These are phyloP conservation scores for Basileuterus tristriatus DNA, from an alignment of 2,797 vertebrate species.

Conservation along the genomic window DNA sequence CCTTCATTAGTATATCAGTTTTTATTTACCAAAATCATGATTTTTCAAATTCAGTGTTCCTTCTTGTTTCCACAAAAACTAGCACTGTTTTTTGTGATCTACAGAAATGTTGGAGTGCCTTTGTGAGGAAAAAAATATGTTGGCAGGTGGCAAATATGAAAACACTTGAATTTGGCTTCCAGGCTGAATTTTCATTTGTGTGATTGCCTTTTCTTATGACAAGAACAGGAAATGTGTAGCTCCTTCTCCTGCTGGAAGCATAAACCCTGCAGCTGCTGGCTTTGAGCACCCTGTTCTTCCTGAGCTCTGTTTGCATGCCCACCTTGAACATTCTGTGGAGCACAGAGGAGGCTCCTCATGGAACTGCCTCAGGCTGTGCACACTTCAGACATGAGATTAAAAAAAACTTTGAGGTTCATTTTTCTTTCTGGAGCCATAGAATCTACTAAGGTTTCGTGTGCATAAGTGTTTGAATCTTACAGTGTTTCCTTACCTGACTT, in stretches of 20 bases:
- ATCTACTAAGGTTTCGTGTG: not conserved
- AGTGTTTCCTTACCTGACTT: not conserved
- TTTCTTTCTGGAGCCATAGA: not conserved
- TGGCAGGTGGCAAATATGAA: slow-evolving; percentile 11
- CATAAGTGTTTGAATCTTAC: not conserved
- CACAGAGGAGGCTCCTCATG: not conserved
- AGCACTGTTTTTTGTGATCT: not conserved
- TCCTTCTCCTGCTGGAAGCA: not conserved
- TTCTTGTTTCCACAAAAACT: not conserved
- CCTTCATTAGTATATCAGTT: not conserved
- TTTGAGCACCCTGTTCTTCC: not conserved
- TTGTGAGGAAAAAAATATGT: not conserved
- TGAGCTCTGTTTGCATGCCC: not conserved
- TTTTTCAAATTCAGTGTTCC: not conserved
- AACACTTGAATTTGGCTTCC: not conserved
- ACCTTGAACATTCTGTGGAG: not conserved
- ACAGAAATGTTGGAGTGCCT: not conserved
- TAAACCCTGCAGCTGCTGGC: not conserved
- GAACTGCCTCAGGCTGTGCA: rapidly evolving
- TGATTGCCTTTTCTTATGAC: not conserved
- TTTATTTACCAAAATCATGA: not conserved
- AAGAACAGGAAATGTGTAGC: not conserved
- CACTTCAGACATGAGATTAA: not conserved
- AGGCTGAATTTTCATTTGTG: slow-evolving; percentile 6
- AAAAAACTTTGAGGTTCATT: not conserved